phyloP scores from a whole-genome alignment of 2,797 vertebrate species.

The Lepidocolaptes lacrymiger region DNA sequence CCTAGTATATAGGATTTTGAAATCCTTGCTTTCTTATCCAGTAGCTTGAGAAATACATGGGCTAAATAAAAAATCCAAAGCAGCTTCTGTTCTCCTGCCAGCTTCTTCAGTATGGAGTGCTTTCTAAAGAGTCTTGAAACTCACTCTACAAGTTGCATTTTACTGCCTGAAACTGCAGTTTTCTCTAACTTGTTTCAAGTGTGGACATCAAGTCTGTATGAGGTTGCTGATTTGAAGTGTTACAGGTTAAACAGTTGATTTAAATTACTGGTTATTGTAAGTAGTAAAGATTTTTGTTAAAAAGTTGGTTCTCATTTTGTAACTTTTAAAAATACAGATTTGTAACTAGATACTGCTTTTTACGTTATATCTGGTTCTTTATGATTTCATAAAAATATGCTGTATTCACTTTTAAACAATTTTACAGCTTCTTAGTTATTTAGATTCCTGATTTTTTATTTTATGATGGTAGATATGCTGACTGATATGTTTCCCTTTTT shows the following conservation, averaged over 20 bases:
- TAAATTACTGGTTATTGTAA: background rate
- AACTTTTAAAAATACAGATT: background rate
- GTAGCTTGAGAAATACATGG: background rate
- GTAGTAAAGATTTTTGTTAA: constrained; percentile 9
- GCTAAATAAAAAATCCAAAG: background rate
- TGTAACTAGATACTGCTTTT: background rate
- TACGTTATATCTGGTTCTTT: background rate
- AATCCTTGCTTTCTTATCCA: background rate
- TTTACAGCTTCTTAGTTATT: constrained; percentile 26
- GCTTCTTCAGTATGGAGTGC: background rate
- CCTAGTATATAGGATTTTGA: background rate
- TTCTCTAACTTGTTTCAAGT: background rate
- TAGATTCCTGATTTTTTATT: background rate
- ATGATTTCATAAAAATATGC: background rate
- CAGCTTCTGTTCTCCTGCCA: background rate
- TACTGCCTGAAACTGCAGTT: background rate
- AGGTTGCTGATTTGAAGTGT: background rate
- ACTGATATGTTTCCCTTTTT: background rate
- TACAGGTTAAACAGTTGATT: background rate
- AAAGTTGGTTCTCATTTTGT: constrained; percentile 11
- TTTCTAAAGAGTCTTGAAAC: background rate
- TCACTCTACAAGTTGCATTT: background rate
- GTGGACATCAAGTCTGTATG: background rate
- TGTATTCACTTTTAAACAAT: constrained; percentile 6
- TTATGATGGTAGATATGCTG: constrained; percentile 7